phyloP scores from a whole-genome alignment of 2,888 invertebrate species.

The Steinernema scapterisci region DNA sequence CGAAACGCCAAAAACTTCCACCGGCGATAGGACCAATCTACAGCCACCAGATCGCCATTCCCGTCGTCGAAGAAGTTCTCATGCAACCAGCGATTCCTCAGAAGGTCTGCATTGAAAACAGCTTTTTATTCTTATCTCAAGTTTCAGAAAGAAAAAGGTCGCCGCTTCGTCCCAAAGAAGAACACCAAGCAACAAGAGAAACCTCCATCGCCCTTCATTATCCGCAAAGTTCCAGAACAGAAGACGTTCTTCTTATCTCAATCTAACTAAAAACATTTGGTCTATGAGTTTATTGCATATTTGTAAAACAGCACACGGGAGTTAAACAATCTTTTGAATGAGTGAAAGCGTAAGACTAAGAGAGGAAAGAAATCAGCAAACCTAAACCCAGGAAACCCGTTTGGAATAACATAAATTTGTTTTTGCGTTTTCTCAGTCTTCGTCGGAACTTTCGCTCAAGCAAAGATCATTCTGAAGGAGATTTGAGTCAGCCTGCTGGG shows the following conservation, averaged over 20 bases:
- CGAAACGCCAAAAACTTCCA: background rate
- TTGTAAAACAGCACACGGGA: background rate
- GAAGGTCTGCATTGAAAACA: constrained; percentile 1
- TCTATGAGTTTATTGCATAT: background rate
- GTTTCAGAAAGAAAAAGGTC: constrained; percentile 30
- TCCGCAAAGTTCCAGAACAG: constrained; percentile 3
- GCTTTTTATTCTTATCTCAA: too few relatives aligned
- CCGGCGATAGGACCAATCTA: background rate
- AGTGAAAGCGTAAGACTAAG: background rate
- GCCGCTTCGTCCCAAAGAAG: constrained; percentile 17
- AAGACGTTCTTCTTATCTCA: background rate
- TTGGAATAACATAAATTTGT: background rate
- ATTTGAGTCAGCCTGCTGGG: constrained; percentile 33
- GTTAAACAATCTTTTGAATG: background rate
- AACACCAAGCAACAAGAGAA: background rate
- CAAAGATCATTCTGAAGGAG: constrained; percentile 43
- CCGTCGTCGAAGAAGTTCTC: constrained; percentile 6
- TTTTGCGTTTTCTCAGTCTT: constrained; percentile 29
- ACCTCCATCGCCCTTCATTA: constrained; percentile 1
- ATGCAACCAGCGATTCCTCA: constrained; percentile 19
- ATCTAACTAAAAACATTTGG: background rate
- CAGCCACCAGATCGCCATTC: constrained; percentile 26
- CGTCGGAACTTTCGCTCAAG: constrained; percentile 51
- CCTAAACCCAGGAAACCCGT: background rate
- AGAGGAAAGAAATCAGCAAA: too few relatives aligned